phyloP scores from a whole-genome alignment of 2,797 vertebrate genomes.

The Crenichthys baileyi region DNA sequence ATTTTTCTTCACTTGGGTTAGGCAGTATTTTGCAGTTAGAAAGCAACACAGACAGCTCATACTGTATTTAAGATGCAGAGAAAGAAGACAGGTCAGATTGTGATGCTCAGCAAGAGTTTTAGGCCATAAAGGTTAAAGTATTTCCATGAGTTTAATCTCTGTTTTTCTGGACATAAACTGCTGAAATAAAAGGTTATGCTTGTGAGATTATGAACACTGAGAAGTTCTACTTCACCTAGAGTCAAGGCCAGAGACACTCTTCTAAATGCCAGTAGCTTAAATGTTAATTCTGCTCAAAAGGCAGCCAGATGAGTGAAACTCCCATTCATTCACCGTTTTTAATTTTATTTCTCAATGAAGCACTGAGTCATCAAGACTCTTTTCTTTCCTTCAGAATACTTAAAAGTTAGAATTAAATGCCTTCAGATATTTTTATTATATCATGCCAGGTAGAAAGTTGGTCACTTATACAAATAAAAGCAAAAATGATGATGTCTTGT shows the following conservation, averaged over 20 bases:
- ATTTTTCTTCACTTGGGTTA: background rate
- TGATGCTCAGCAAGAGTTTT: constrained; percentile 41
- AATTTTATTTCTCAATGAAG: background rate
- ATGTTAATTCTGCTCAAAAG: background rate
- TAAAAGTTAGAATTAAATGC: background rate
- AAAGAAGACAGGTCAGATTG: constrained; percentile 16
- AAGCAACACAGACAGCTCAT: background rate
- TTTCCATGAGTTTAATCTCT: constrained; percentile 11
- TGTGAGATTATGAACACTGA: background rate
- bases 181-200: constrained; percentile 21
- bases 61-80: constrained; percentile 7
- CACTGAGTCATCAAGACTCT: background rate
- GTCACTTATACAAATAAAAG: background rate
- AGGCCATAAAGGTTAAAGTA: constrained; percentile 27
- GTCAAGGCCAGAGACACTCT: background rate
- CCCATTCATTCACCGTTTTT: background rate
- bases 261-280: background rate
- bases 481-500: background rate
- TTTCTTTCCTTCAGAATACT: background rate
- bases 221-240: background rate
- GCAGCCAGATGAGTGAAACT: background rate
- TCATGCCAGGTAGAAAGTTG: no score
- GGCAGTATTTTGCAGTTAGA: constrained; percentile 1
- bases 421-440: no score
- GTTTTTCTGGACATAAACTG: constrained; percentile 26